These are phyloP conservation scores for Rhamnusium bicolor DNA, from an alignment of 2,888 invertebrate species.

Conservation along the genomic window DNA sequence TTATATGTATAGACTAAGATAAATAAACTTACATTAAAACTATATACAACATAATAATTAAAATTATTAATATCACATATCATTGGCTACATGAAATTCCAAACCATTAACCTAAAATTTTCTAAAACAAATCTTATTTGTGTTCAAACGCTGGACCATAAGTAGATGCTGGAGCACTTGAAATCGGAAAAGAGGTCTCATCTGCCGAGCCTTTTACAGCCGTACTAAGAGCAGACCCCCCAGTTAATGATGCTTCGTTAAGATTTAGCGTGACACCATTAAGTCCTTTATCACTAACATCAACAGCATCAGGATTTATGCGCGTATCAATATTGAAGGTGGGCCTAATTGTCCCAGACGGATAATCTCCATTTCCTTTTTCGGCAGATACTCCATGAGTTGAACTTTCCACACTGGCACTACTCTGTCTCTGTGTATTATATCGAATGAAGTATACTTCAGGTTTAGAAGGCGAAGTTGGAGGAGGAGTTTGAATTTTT, in stretches of 20 bases:
- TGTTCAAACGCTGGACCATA: neutral
- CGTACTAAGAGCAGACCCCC: conserved; percentile 18
- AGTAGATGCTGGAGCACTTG: neutral
- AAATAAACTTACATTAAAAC: neutral
- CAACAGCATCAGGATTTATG: neutral
- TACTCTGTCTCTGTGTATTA: neutral
- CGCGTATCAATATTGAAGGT: neutral
- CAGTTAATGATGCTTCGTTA: conserved; percentile 17
- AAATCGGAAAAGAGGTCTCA: neutral
- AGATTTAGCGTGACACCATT: neutral
- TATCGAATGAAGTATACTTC: conserved; percentile 74
- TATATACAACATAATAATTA: neutral
- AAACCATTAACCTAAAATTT: neutral
- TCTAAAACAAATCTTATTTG: neutral
- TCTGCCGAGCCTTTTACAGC: neutral
- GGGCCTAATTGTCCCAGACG: neutral
- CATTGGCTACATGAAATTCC: neutral
- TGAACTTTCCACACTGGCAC: neutral
- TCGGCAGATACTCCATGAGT: neutral
- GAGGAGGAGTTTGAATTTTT: conserved; percentile 82
- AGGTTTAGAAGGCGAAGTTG: conserved; percentile 88
- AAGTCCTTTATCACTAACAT: neutral
- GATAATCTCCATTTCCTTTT: neutral
- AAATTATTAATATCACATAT: neutral
- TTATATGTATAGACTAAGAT: neutral